Evolutionary conservation across 2,113 vertebrate genomes (phyloP).

Genomic region (Microtus ochrogaster): DNA sequence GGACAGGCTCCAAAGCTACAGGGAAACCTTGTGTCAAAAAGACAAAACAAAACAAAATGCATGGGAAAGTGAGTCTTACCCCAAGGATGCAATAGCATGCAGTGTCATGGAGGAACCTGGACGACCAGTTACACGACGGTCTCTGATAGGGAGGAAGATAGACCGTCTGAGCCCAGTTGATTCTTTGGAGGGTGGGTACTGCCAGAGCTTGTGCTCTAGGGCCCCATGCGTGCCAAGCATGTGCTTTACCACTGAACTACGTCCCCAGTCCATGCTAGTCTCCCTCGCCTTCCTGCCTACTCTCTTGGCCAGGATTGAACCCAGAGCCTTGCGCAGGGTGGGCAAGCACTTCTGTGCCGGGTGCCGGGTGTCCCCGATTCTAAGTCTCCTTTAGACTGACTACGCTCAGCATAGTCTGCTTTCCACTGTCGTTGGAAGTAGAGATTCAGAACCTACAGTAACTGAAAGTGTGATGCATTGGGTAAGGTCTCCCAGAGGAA

Average conservation of each 20-base stretch:
- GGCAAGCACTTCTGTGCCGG: background rate
- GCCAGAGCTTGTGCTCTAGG: background rate
- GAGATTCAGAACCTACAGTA: background rate
- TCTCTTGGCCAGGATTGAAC: background rate
- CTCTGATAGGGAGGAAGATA: background rate
- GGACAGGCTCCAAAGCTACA: no score
- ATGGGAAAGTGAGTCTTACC: background rate
- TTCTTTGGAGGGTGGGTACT: background rate
- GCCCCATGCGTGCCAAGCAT: background rate
- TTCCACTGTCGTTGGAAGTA: background rate
- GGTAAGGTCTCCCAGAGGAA: background rate
- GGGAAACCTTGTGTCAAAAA: no score
- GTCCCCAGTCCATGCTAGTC: background rate
- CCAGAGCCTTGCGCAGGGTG: background rate
- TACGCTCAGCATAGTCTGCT: background rate
- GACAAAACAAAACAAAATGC: no score
- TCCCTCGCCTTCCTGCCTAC: background rate
- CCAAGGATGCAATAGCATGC: background rate
- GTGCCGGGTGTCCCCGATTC: background rate
- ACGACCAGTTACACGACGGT: background rate
- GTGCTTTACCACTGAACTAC: background rate
- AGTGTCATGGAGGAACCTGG: background rate
- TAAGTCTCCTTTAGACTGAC: background rate
- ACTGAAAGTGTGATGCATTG: background rate
- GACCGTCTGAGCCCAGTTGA: slow-evolving; percentile 1